These are phyloP conservation scores for Punctoribates punctum DNA, from an alignment of 2,888 invertebrate species.

Conservation along the genomic window DNA sequence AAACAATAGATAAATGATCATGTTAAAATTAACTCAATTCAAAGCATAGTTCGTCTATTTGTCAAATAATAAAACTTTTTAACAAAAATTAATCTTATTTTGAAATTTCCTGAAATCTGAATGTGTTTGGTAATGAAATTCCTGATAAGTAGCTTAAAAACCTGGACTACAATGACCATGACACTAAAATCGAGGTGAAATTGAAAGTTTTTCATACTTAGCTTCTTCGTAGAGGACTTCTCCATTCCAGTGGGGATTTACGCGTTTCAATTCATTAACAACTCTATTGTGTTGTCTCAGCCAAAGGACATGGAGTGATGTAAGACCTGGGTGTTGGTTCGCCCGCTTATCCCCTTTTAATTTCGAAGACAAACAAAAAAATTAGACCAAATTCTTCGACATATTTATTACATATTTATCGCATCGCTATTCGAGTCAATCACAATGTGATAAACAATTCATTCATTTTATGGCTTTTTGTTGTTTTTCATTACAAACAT, in stretches of 20 bases:
- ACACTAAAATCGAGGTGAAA: background rate
- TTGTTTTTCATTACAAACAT: background rate
- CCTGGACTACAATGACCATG: background rate
- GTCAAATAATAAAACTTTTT: too few species aligned
- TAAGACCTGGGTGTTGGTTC: conserved; percentile 48
- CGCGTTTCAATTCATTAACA: conserved; percentile 43
- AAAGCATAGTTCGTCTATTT: too few species aligned
- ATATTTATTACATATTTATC: background rate
- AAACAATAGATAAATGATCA: background rate
- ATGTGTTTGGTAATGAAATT: too few species aligned
- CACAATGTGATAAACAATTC: too few species aligned
- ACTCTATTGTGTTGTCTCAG: conserved; percentile 48
- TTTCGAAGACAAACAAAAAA: background rate
- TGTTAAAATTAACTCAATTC: conserved; percentile 1
- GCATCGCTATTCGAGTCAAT: background rate
- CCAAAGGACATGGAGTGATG: conserved; percentile 47
- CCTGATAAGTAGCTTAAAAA: too few species aligned
- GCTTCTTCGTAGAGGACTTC: conserved; percentile 54
- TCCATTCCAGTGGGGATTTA: conserved; percentile 53
- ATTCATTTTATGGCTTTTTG: too few species aligned
- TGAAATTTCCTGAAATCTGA: too few species aligned
- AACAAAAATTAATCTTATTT: too few species aligned
- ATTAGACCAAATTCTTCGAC: background rate
- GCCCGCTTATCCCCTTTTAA: conserved; percentile 46
- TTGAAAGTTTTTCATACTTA: conserved; percentile 41